These are phyloP conservation scores for Petaurus breviceps DNA, from an alignment of 2,113 vertebrate genomes.

Conservation along the genomic window DNA sequence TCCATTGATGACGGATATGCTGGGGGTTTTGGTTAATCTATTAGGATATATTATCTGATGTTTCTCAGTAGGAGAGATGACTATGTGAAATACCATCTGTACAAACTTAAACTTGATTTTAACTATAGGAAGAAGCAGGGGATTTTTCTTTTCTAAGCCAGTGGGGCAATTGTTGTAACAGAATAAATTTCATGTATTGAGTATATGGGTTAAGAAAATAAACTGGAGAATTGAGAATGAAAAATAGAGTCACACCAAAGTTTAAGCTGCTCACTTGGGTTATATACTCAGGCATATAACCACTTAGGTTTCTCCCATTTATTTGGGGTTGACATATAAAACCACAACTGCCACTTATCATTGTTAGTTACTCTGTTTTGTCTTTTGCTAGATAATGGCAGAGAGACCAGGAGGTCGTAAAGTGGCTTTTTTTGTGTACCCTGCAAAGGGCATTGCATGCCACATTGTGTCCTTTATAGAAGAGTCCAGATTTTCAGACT, in stretches of 20 bases:
- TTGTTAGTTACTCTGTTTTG: not conserved
- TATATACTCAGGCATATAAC: not conserved
- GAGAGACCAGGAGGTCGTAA: not conserved
- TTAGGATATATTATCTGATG: not conserved
- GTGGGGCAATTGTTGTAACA: not conserved
- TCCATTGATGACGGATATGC: not conserved
- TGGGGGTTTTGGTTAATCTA: not conserved
- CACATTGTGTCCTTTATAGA: not conserved
- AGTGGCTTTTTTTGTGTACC: not conserved
- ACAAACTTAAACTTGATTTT: not conserved
- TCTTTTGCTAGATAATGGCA: not conserved
- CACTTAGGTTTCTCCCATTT: not conserved
- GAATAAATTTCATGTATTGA: not conserved
- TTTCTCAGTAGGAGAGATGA: not conserved
- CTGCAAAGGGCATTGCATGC: not conserved
- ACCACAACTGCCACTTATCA: not conserved
- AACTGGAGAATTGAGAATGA: not conserved
- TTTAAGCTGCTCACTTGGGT: not conserved
- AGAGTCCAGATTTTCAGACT: not conserved
- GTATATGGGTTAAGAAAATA: not conserved
- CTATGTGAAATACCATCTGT: not conserved
- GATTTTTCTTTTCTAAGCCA: not conserved
- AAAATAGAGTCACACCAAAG: not conserved
- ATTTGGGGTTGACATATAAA: not conserved
- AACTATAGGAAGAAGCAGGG: not conserved